A percentile compares a stretch with the other conserved stretches of the same genome.
Evolutionary conservation across 2,888 invertebrate species (phyloP).

Genomic region (Vesta saturnalis): DNA sequence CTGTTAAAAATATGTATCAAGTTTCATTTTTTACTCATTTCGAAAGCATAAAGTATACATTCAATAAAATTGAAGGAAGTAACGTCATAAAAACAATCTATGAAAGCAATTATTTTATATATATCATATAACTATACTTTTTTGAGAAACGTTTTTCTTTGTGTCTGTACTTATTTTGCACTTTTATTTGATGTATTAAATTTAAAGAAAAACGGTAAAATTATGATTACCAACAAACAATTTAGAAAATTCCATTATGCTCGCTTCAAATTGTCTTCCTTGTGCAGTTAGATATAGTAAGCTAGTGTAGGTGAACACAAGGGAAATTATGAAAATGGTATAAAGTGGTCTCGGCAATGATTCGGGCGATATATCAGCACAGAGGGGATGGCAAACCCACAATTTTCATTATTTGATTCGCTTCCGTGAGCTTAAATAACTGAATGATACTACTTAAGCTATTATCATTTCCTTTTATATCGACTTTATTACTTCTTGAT

Average conservation of each 20-base stretch:
- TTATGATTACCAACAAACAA: neutral
- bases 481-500: constrained; percentile 32
- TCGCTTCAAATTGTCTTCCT: neutral
- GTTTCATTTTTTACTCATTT: too few relatives aligned
- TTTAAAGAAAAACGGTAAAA: neutral
- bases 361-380: constrained; percentile 34
- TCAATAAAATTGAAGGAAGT: too few relatives aligned
- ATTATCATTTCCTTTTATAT: constrained; percentile 33
- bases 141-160: too few relatives aligned
- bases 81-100: too few relatives aligned
- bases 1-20: too few relatives aligned
- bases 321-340: constrained; percentile 44
- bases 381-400: constrained; percentile 15
- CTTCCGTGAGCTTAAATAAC: constrained; percentile 28
- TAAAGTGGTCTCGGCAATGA: constrained; percentile 40
- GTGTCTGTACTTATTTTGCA: too few relatives aligned
- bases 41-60: too few relatives aligned
- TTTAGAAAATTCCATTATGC: neutral
- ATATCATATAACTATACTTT: too few relatives aligned
- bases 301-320: constrained; percentile 35
- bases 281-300: neutral
- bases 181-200: too few relatives aligned
- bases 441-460: constrained; percentile 23
- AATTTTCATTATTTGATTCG: constrained; percentile 31
- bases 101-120: too few relatives aligned